Evolutionary conservation across 2,797 vertebrate genomes (phyloP).

Genomic region (Pseudocheirus occidentalis): DNA sequence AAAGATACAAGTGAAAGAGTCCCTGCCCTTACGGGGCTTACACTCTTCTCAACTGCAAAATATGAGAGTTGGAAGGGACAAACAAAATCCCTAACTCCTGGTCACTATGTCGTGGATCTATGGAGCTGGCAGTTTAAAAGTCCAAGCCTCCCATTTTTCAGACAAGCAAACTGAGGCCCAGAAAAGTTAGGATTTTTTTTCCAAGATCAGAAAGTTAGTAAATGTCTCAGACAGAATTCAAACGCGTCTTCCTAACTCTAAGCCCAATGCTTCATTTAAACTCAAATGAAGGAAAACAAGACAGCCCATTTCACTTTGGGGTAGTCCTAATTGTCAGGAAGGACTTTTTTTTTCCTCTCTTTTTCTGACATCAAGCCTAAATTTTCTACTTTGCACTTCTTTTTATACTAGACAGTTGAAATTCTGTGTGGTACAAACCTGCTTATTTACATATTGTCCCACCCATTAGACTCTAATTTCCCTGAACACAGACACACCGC

Average conservation of each 20-base stretch:
- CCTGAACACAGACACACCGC: not conserved
- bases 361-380: not conserved
- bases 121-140: not conserved
- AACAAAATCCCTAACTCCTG: not conserved
- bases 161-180: not conserved
- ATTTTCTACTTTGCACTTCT: not conserved
- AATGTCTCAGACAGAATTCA: not conserved
- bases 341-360: not conserved
- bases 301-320: not conserved
- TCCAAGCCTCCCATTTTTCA: not conserved
- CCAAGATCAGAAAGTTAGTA: not conserved
- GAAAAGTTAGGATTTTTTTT: not conserved
- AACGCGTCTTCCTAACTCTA: not conserved
- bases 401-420: slow-evolving; percentile 66
- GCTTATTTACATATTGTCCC: not conserved
- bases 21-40: not conserved
- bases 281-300: not conserved
- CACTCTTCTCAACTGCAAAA: not conserved
- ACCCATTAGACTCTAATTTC: not conserved
- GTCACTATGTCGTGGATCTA: not conserved
- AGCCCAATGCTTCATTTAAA: not conserved
- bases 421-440: not conserved
- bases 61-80: not conserved
- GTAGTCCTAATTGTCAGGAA: not conserved
- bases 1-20: not conserved